Evolutionary conservation across 2,797 vertebrate species (phyloP).

Genomic region (Cyprinodon diabolis): DNA sequence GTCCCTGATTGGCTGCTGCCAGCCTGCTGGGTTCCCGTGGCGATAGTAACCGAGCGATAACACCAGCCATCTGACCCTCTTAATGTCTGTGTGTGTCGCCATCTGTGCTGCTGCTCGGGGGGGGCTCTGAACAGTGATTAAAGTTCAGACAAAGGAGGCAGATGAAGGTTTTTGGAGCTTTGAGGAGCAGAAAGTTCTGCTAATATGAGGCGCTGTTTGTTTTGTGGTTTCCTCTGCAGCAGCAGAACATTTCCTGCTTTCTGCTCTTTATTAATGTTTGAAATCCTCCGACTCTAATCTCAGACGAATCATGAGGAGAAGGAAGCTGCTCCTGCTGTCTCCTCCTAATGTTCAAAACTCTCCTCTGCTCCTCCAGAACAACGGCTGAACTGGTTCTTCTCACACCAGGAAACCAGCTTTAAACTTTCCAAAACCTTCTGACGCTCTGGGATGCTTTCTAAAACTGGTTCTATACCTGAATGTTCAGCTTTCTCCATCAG

Average conservation of each 20-base stretch:
- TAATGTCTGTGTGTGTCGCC: slow-evolving; percentile 55
- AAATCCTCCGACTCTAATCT: background rate
- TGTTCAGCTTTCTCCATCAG: too few species aligned
- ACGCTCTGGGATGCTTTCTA: too few species aligned
- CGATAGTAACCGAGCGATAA: slow-evolving; percentile 69
- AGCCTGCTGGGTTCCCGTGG: slow-evolving; percentile 65
- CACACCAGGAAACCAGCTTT: too few species aligned
- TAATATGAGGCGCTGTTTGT: background rate
- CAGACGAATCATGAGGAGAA: background rate
- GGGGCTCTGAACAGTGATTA: slow-evolving; percentile 55
- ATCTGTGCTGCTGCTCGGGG: slow-evolving; percentile 55
- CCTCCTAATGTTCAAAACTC: background rate
- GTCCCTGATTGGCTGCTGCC: slow-evolving; percentile 59
- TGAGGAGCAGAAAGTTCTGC: background rate
- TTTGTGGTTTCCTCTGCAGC: too few species aligned
- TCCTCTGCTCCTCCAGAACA: background rate
- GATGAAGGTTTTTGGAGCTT: background rate
- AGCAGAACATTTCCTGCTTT: background rate
- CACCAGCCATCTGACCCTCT: slow-evolving; percentile 68
- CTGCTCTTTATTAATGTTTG: background rate
- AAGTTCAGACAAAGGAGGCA: slow-evolving; percentile 33
- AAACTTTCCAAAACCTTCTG: too few species aligned
- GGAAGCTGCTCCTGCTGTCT: background rate
- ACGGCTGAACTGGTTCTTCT: too few species aligned
- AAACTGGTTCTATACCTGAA: too few species aligned